phyloP scores from a whole-genome alignment of 2,113 vertebrate genomes.

The Amazona guildingii region DNA sequence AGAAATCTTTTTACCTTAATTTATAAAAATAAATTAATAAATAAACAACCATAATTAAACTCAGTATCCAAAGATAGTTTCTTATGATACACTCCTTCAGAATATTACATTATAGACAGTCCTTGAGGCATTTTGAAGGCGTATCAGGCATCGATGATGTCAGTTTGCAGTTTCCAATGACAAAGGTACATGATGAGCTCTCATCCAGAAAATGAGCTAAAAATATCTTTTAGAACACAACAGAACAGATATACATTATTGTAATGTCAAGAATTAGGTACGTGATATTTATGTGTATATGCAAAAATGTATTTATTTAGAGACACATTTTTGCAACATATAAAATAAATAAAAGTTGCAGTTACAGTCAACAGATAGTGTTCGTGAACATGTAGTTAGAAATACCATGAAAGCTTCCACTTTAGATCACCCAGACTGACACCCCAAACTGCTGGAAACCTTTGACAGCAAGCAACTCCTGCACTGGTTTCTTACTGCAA shows the following conservation, averaged over 20 bases:
- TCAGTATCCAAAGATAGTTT: neutral
- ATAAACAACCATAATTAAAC: neutral
- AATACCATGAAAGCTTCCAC: neutral
- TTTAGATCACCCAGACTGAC: neutral
- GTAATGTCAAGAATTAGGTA: neutral
- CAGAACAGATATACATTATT: neutral
- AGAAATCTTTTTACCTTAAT: neutral
- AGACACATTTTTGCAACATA: neutral
- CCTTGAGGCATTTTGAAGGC: neutral
- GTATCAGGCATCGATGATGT: neutral
- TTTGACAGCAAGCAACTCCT: neutral
- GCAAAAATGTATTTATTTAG: neutral
- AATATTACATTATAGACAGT: neutral
- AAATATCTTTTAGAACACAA: neutral
- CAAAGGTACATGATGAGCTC: neutral
- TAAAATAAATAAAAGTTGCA: neutral
- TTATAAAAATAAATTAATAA: neutral
- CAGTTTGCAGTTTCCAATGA: neutral
- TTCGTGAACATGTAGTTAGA: neutral
- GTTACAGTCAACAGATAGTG: neutral
- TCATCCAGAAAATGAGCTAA: neutral
- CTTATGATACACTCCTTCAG: neutral
- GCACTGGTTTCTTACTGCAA: neutral
- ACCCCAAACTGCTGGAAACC: neutral
- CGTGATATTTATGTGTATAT: neutral